These are phyloP conservation scores for Mactra quadrangularis DNA, from an alignment of 1,140 invertebrate species.

Conservation along the genomic window DNA sequence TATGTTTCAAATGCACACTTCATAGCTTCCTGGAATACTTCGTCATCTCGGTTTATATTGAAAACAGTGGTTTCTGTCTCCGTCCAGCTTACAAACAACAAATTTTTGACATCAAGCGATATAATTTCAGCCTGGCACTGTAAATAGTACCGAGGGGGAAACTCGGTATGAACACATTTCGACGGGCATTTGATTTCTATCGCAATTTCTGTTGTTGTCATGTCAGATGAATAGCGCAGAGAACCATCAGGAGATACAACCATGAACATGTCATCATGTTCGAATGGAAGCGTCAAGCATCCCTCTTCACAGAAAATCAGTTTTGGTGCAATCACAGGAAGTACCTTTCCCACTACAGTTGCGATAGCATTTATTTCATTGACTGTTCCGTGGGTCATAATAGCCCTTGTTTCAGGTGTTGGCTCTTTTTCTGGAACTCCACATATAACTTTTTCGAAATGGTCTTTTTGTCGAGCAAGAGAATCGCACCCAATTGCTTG, in stretches of 20 bases:
- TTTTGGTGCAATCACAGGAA: constrained; percentile 25
- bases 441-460: constrained; percentile 21
- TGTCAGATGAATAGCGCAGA: not conserved
- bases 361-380: constrained; percentile 53
- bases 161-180: constrained; percentile 46
- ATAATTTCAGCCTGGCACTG: constrained; percentile 55
- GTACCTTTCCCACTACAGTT: constrained; percentile 33
- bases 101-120: constrained; percentile 1
- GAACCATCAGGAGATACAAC: constrained; percentile 50
- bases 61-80: constrained; percentile 34
- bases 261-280: not conserved
- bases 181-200: constrained; percentile 63
- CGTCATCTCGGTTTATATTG: not conserved
- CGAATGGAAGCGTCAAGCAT: not conserved
- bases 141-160: constrained; percentile 45
- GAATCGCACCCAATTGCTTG: constrained; percentile 21
- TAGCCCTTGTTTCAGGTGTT: not conserved
- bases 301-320: constrained; percentile 46
- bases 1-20: constrained; percentile 24
- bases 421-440: not conserved
- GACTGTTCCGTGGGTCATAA: constrained; percentile 35
- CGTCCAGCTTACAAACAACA: constrained; percentile 41
- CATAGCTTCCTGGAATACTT: not conserved
- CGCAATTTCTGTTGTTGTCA: not conserved
- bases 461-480: constrained; percentile 7